phyloP scores from a whole-genome alignment of 2,113 vertebrate genomes.

The Pollachius pollachius region DNA sequence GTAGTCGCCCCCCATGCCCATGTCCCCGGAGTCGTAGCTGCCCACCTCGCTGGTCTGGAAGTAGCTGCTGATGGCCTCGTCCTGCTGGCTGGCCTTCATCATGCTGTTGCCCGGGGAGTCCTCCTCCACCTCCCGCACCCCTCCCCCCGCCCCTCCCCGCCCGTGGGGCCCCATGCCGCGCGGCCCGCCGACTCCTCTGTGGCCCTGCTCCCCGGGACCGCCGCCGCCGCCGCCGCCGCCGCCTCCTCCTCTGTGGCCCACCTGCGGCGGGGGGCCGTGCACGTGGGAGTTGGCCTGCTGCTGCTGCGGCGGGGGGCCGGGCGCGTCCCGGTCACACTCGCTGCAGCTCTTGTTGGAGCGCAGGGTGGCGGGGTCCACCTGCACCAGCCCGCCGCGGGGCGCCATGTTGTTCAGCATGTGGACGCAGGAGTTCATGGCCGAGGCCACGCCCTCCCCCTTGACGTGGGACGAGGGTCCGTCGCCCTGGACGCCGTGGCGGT shows the following conservation, averaged over 20 bases:
- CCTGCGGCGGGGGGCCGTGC: slow-evolving; percentile 55
- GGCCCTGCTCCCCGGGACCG: slow-evolving; percentile 38
- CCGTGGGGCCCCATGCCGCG: slow-evolving; percentile 52
- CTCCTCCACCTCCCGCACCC: slow-evolving; percentile 68
- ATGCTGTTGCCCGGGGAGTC: slow-evolving; percentile 64
- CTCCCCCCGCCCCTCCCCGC: slow-evolving; percentile 27
- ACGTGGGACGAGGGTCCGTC: slow-evolving; percentile 56
- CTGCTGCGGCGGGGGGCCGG: slow-evolving; percentile 29
- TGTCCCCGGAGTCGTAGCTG: slow-evolving; percentile 72
- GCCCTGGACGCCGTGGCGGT: slow-evolving; percentile 59
- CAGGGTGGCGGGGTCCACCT: slow-evolving; percentile 85
- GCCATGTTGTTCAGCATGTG: slow-evolving; percentile 72
- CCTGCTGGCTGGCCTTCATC: slow-evolving; percentile 67
- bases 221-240: slow-evolving; percentile 38
- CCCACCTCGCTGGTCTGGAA: slow-evolving; percentile 75
- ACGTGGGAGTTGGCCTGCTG: slow-evolving; percentile 46
- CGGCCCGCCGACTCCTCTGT: slow-evolving; percentile 59
- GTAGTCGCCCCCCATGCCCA: slow-evolving; percentile 77
- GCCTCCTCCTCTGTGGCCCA: slow-evolving; percentile 45
- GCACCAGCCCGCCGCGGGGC: slow-evolving; percentile 75
- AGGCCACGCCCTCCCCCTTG: slow-evolving; percentile 66
- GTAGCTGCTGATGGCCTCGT: slow-evolving; percentile 76
- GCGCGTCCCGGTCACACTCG: slow-evolving; percentile 69
- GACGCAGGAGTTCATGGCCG: slow-evolving; percentile 64
- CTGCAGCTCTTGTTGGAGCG: slow-evolving; percentile 70